Evolutionary conservation across 1,140 invertebrate genomes (phyloP).

Genomic region (Rhagoletis zephyria): DNA sequence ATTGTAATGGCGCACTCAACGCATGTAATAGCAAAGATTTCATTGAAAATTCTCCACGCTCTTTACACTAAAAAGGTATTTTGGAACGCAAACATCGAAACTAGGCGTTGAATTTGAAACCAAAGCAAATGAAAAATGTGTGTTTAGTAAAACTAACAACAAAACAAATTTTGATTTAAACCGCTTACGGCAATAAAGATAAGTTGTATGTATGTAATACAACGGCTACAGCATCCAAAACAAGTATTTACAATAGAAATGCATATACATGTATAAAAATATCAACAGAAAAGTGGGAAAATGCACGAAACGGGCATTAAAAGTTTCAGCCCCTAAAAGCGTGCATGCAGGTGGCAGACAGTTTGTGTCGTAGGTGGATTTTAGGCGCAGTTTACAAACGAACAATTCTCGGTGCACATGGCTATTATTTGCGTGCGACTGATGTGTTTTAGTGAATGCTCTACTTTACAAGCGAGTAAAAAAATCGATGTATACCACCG

Average conservation of each 20-base stretch:
- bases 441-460: too few relatives aligned
- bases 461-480: too few relatives aligned
- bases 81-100: not conserved
- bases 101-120: not conserved
- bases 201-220: not conserved
- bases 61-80: not conserved
- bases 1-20: slow-evolving; percentile 52
- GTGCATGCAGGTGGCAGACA: not conserved
- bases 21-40: slow-evolving; percentile 33
- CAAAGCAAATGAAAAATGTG: not conserved
- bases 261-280: not conserved
- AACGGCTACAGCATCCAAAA: not conserved
- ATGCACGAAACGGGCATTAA: slow-evolving; percentile 40
- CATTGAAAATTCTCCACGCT: not conserved
- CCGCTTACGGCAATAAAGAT: slow-evolving; percentile 55
- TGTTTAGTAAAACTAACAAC: not conserved
- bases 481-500: too few relatives aligned
- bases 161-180: slow-evolving; percentile 54
- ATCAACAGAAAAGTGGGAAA: not conserved
- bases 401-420: not conserved
- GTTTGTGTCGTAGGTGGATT: not conserved
- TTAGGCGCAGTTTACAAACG: not conserved
- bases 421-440: not conserved
- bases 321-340: slow-evolving; percentile 53
- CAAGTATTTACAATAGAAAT: not conserved